Conservation (phyloP, 2,888 invertebrate species). For the Lasioglossum pauxillum region DNA sequence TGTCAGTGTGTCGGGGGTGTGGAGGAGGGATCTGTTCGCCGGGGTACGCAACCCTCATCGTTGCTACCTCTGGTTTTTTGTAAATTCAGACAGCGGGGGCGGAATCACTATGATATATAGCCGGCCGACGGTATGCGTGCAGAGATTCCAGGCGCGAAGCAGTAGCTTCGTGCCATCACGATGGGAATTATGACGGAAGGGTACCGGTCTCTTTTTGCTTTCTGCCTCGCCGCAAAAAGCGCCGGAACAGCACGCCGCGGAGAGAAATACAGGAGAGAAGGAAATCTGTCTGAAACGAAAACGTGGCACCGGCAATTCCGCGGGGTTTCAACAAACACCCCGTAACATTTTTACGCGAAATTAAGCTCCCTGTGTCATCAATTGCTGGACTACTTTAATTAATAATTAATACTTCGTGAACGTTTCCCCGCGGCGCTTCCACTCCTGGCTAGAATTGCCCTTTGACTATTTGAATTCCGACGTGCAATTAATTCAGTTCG, state of each 20-base stretch:
- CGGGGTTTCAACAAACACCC: not conserved
- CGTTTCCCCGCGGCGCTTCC: not conserved
- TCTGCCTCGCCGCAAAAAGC: constrained; percentile 16
- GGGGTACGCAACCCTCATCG: not conserved
- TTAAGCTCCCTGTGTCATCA: not conserved
- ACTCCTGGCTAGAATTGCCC: not conserved
- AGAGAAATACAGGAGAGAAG: not conserved
- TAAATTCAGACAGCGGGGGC: constrained; percentile 57
- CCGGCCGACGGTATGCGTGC: constrained; percentile 56
- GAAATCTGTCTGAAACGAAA: not conserved
- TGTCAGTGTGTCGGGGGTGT: not conserved
- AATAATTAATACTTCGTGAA: not conserved
- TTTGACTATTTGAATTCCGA: not conserved
- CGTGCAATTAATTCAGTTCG: not conserved
- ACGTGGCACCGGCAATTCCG: not conserved
- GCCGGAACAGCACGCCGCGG: constrained; percentile 24
- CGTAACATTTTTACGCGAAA: not conserved
- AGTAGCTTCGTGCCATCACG: constrained; percentile 60
- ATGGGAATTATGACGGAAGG: constrained; percentile 72
- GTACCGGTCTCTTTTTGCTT: constrained; percentile 46
- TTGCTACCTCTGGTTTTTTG: constrained; percentile 42
- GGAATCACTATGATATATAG: constrained; percentile 63
- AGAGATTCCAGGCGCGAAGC: constrained; percentile 67
- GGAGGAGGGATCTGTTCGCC: constrained; percentile 17
- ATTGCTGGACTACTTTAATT: not conserved